Evolutionary conservation across 2,888 invertebrate genomes (phyloP), one percentile per base, ranked within the genome.

Genomic region (Lasioglossum calceatum): DNA sequence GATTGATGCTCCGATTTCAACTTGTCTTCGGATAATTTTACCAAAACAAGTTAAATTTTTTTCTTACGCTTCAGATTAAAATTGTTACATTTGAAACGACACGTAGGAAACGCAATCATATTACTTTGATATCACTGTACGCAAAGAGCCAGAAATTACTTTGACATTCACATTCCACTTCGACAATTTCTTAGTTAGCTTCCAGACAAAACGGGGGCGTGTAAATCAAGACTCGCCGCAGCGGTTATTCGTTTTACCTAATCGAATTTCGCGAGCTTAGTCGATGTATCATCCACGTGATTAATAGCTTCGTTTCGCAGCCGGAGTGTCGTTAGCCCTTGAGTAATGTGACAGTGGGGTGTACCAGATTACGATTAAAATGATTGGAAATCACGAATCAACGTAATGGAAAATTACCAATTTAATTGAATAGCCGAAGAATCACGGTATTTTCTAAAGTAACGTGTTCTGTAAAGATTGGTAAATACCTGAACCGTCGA

Each of bases 191-290:
- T 32, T 32, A 27, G 32, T 14, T n/a, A 61, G 0, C 10, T 16
- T 27, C 4, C 14, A 5, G 23, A 14, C 5, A 16, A 64, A 64
- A 32, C 64, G 64, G 27, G 64, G 16, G 4, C 27, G 32, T 32
- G 4, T 61, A 64, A 64, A 64, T 16, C 64, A 44, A 44, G 7
- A 23, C 16, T 23, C 14, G 1, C 32, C 36, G n/a, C 44, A 1
- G 23, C 32, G 64, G 23, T 44, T 47, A 76, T 76, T 47, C 72
- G 72, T 72, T 72, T 64, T 32, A 64, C 16, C 32, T 64, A 64
- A 64, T 64, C 64, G 64, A 64, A 64, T 64, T 32, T 64, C 32
- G 64, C 16, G 16, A 16, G 64, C 32, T 32, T 32, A 64, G 64
- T 64, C 64, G 64, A 64, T 32, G 64, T 64, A 64, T 64, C 64